A percentile compares a stretch with the other conserved stretches of the same genome.
phyloP scores from a whole-genome alignment of 1,140 invertebrate genomes.

The Calephelis virginiensis region DNA sequence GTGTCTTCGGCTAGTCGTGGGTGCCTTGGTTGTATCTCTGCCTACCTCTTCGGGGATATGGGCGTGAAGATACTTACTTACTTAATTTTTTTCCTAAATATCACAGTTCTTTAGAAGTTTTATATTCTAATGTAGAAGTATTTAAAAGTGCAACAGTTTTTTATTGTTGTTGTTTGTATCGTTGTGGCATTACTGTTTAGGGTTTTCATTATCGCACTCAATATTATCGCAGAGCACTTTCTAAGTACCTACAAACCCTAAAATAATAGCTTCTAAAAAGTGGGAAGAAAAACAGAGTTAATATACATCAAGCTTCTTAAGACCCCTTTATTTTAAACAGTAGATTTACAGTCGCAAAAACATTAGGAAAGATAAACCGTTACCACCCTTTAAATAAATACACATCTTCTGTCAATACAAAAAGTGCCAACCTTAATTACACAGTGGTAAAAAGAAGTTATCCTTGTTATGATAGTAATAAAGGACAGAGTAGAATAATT shows the following conservation, averaged over 20 bases:
- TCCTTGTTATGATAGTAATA: slow-evolving; percentile 18
- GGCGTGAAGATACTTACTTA: too few species aligned
- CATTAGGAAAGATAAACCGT: slow-evolving; percentile 45
- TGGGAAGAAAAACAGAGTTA: background rate
- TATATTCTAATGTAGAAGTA: too few species aligned
- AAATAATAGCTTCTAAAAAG: background rate
- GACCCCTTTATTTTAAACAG: slow-evolving; percentile 21
- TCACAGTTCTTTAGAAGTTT: too few species aligned
- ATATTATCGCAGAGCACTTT: background rate
- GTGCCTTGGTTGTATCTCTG: too few species aligned
- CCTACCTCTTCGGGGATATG: too few species aligned
- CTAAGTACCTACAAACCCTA: background rate
- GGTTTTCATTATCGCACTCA: too few species aligned
- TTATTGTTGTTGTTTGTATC: too few species aligned
- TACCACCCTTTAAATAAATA: slow-evolving; percentile 60
- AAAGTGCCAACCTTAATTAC: slow-evolving; percentile 34
- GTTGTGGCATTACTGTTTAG: too few species aligned
- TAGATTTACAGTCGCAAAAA: slow-evolving; percentile 34
- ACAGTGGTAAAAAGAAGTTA: too few species aligned
- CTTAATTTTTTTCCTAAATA: too few species aligned
- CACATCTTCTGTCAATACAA: slow-evolving; percentile 49
- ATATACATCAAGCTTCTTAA: background rate
- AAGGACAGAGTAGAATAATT: slow-evolving; percentile 25
- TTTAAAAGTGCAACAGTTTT: too few species aligned
- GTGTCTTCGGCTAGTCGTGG: too few species aligned